Conservation (phyloP, 2,113 vertebrate species). For the Urocitellus parryii region DNA sequence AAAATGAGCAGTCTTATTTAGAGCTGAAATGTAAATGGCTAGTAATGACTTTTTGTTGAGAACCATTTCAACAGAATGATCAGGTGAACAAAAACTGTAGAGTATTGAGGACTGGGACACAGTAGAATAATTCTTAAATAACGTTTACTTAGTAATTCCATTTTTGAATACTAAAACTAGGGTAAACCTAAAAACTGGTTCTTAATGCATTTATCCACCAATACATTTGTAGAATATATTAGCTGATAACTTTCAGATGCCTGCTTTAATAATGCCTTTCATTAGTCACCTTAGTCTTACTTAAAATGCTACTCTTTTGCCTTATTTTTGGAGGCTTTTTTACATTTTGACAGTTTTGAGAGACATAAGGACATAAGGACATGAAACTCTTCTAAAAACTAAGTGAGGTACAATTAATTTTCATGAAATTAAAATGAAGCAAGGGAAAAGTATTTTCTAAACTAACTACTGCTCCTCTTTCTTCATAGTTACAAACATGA, state of each 20-base stretch:
- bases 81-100: background rate
- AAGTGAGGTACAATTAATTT: background rate
- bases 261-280: background rate
- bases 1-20: background rate
- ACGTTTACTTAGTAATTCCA: background rate
- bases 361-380: background rate
- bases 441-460: background rate
- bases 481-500: background rate
- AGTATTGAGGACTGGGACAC: background rate
- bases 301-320: background rate
- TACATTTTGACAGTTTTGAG: background rate
- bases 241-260: background rate
- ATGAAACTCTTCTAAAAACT: background rate
- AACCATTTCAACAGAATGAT: background rate
- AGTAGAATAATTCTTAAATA: background rate
- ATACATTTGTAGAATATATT: background rate
- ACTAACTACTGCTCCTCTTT: background rate
- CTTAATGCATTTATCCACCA: background rate
- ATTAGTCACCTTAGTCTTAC: too few species aligned
- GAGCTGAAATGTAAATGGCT: background rate
- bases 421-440: background rate
- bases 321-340: conserved; percentile 11
- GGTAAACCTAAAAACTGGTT: background rate
- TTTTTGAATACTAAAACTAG: background rate
- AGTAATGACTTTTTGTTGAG: background rate